Percentiles rank a stretch among this genome's conserved stretches.
Evolutionary conservation across 2,888 invertebrate species (phyloP).

Genomic region (Opisthograptis luteolata): DNA sequence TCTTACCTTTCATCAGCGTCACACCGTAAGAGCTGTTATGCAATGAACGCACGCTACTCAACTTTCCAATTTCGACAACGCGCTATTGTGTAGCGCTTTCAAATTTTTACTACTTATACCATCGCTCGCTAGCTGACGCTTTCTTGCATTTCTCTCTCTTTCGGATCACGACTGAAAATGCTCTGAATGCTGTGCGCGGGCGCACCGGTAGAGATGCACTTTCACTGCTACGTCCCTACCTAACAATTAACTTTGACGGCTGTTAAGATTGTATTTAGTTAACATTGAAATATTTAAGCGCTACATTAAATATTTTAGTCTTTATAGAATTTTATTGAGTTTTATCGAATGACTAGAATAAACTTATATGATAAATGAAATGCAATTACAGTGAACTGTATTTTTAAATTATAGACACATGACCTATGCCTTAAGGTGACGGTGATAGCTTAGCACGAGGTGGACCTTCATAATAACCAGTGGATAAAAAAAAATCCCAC

Average conservation of each 20-base stretch:
- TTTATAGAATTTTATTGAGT: too few species aligned
- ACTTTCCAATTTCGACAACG: constrained; percentile 85
- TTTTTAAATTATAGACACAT: too few species aligned
- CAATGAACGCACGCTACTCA: constrained; percentile 78
- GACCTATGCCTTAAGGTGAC: too few species aligned
- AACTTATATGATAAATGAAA: too few species aligned
- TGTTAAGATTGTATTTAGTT: too few species aligned
- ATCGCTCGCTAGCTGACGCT: constrained; percentile 73
- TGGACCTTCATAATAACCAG: too few species aligned
- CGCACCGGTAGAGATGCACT: constrained; percentile 72
- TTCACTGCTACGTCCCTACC: constrained; percentile 70
- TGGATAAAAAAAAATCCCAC: too few species aligned
- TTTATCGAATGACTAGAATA: too few species aligned
- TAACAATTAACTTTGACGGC: constrained; percentile 29
- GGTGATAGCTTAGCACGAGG: too few species aligned
- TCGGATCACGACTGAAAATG: constrained; percentile 76
- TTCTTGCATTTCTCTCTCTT: constrained; percentile 78
- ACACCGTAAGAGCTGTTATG: constrained; percentile 80
- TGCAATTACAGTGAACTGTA: too few species aligned
- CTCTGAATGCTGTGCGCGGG: constrained; percentile 69
- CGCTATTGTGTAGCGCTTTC: constrained; percentile 84
- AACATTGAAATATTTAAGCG: too few species aligned
- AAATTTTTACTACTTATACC: constrained; percentile 80
- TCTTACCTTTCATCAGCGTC: constrained; percentile 80
- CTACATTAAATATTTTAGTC: too few species aligned